These are phyloP conservation scores for Poecilia wingei DNA, from an alignment of 2,797 vertebrate genomes.

Conservation along the genomic window DNA sequence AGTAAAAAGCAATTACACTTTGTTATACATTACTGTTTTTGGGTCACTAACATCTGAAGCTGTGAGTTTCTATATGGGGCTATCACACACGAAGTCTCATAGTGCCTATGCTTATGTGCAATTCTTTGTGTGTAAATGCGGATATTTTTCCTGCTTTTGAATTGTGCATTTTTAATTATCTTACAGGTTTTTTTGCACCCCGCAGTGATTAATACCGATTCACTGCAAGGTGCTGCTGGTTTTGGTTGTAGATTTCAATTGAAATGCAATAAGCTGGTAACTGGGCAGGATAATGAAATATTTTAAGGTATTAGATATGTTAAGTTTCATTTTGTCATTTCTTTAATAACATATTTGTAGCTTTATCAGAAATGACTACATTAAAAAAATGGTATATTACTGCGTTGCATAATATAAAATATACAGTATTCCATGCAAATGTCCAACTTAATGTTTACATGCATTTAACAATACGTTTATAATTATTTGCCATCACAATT, in stretches of 20 bases:
- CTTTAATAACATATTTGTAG: background rate
- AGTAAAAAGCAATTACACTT: background rate
- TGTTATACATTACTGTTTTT: background rate
- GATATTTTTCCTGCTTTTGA: background rate
- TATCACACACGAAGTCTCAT: background rate
- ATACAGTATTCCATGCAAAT: background rate
- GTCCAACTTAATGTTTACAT: background rate
- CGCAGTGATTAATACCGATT: background rate
- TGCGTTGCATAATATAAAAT: background rate
- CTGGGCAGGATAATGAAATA: background rate
- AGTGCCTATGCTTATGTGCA: background rate
- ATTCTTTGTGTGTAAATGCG: background rate
- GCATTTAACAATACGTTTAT: background rate
- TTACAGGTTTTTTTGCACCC: background rate
- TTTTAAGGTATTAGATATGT: background rate
- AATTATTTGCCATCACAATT: background rate
- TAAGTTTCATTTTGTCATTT: background rate
- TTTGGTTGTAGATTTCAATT: background rate
- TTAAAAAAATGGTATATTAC: background rate
- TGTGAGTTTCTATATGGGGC: background rate
- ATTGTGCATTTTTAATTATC: background rate
- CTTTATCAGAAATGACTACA: background rate
- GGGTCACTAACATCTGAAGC: background rate
- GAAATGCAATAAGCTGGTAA: background rate
- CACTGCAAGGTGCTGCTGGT: background rate